Evolutionary conservation across 2,797 vertebrate species (phyloP).

Genomic region (Botia kubotai): DNA sequence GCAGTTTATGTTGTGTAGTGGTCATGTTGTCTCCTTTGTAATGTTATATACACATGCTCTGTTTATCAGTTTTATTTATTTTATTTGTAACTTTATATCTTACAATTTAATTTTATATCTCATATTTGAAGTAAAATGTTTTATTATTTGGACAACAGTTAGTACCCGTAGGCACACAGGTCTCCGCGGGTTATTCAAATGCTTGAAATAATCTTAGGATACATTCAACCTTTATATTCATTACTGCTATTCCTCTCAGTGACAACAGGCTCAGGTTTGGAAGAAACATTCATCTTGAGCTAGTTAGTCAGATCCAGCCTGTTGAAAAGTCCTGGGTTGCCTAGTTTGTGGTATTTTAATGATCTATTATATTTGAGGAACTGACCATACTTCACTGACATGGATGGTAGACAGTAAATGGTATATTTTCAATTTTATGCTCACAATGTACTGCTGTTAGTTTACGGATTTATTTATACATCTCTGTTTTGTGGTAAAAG

Average conservation of each 20-base stretch:
- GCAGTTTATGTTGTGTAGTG: not conserved
- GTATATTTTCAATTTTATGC: conserved; percentile 29
- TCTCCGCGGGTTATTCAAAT: not conserved
- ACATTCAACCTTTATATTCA: not conserved
- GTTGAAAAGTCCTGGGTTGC: conserved; percentile 40
- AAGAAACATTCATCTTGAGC: conserved; percentile 39
- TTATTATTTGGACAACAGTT: not conserved
- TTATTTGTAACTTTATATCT: not conserved
- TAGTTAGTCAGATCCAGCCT: conserved; percentile 38
- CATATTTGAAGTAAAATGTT: not conserved
- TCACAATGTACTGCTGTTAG: conserved; percentile 7
- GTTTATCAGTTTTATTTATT: not conserved
- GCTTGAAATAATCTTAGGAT: not conserved
- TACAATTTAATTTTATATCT: not conserved
- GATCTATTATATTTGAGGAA: conserved; percentile 47
- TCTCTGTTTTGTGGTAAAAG: not conserved
- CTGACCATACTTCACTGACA: conserved; percentile 41
- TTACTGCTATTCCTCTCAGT: not conserved
- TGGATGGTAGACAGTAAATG: conserved; percentile 27
- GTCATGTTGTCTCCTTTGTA: not conserved
- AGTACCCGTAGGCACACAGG: not conserved
- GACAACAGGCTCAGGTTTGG: conserved; percentile 26
- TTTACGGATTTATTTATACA: conserved; percentile 19
- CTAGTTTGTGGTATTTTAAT: conserved; percentile 60
- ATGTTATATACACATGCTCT: not conserved